Evolutionary conservation across 1,140 invertebrate species (phyloP).

Genomic region (Drosophila watanabei): DNA sequence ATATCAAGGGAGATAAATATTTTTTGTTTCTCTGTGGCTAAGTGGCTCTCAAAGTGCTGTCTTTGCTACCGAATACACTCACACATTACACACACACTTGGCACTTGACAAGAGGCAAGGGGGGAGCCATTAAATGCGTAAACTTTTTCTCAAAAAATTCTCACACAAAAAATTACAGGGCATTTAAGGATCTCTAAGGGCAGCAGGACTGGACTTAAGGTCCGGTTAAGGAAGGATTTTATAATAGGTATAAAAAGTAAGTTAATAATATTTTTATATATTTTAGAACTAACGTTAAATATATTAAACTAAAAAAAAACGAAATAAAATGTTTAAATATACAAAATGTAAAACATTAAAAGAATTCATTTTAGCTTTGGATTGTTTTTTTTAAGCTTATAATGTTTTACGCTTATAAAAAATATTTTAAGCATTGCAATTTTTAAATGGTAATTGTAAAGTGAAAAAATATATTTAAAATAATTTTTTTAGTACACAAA

Average conservation of each 20-base stretch:
- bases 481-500: too few relatives aligned
- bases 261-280: background rate
- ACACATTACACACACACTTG: constrained; percentile 36
- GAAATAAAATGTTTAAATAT: background rate
- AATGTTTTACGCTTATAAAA: too few relatives aligned
- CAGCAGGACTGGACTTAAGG: constrained; percentile 1
- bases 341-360: too few relatives aligned
- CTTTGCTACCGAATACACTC: constrained; percentile 57
- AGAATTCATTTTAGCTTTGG: too few relatives aligned
- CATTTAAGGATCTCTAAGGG: background rate
- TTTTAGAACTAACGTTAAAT: background rate
- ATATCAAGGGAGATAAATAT: background rate
- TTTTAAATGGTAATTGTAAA: too few relatives aligned
- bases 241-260: background rate
- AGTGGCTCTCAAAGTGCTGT: constrained; percentile 69
- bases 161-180: constrained; percentile 56
- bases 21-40: constrained; percentile 32
- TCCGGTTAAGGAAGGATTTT: background rate
- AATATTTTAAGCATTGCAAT: too few relatives aligned
- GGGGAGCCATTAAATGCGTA: constrained; percentile 53
- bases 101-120: constrained; percentile 26
- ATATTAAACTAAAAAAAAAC: background rate
- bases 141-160: constrained; percentile 53
- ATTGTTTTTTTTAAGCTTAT: too few relatives aligned
- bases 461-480: too few relatives aligned